Conservation (phyloP, 2,113 vertebrate genomes). For the Ardeotis arabs region DNA sequence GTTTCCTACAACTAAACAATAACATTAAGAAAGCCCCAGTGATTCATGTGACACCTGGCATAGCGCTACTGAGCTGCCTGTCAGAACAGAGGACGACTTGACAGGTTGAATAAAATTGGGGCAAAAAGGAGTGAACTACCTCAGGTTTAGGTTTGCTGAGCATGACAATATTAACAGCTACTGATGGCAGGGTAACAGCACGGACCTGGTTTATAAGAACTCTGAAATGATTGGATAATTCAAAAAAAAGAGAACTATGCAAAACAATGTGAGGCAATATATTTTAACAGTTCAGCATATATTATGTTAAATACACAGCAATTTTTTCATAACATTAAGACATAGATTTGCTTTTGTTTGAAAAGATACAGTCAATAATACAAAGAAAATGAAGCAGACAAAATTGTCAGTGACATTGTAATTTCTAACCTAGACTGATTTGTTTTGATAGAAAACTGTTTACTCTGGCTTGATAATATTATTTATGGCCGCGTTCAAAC, state of each 20-base stretch:
- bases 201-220: background rate
- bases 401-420: background rate
- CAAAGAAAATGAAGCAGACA: background rate
- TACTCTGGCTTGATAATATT: slow-evolving; percentile 4
- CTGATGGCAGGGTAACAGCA: background rate
- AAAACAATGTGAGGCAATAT: background rate
- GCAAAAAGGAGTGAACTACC: background rate
- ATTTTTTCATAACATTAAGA: background rate
- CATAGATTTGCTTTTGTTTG: background rate
- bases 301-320: background rate
- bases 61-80: background rate
- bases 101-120: background rate
- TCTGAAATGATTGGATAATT: background rate
- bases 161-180: background rate
- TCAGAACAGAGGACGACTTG: background rate
- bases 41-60: background rate
- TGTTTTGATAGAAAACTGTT: slow-evolving; percentile 48
- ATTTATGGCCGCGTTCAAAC: background rate
- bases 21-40: background rate
- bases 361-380: background rate
- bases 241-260: background rate
- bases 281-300: background rate
- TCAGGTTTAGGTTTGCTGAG: background rate
- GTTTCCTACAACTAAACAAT: background rate
- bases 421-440: background rate